phyloP scores from a whole-genome alignment of 2,797 vertebrate species.

The Sebastes flavidus region DNA sequence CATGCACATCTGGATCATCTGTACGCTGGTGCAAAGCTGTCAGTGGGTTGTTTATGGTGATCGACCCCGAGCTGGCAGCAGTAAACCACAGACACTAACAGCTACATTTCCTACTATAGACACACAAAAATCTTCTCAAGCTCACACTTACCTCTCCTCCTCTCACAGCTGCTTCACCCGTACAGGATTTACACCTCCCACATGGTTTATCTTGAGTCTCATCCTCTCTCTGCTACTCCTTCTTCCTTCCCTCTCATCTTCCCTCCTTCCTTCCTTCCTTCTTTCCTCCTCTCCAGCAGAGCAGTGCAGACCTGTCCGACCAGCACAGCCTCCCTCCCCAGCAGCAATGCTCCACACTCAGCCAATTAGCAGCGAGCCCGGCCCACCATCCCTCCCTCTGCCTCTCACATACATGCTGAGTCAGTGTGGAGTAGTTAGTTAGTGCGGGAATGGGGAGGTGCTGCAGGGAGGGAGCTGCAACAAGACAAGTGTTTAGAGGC shows the following conservation, averaged over 20 bases:
- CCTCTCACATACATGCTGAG: slow-evolving; percentile 71
- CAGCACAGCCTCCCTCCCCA: slow-evolving; percentile 15
- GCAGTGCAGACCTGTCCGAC: slow-evolving; percentile 53
- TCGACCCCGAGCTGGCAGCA: slow-evolving; percentile 27
- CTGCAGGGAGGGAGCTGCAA: slow-evolving; percentile 12
- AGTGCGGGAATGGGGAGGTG: slow-evolving; percentile 15
- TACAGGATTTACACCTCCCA: slow-evolving; percentile 68
- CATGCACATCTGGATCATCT: slow-evolving; percentile 41
- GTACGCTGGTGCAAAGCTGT: slow-evolving; percentile 6
- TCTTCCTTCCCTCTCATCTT: slow-evolving; percentile 24
- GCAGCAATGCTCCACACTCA: slow-evolving; percentile 21
- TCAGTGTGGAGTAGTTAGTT: slow-evolving; percentile 59
- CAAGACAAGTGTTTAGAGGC: slow-evolving; percentile 27
- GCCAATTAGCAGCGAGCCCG: slow-evolving; percentile 53
- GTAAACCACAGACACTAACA: slow-evolving; percentile 20
- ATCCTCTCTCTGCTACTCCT: slow-evolving; percentile 34
- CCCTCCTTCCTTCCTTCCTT: not conserved
- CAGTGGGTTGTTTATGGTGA: slow-evolving; percentile 19
- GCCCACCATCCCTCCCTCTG: slow-evolving; percentile 35
- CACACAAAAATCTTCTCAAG: slow-evolving; percentile 13
- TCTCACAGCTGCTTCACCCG: slow-evolving; percentile 48
- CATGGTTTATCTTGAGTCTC: slow-evolving; percentile 21
- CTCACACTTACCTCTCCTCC: slow-evolving; percentile 65
- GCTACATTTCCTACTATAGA: slow-evolving; percentile 25
- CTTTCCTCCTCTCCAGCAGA: slow-evolving; percentile 12